Base-by-base conservation (phyloP, 2,888 invertebrate genomes). In the Ophraella communa region DNA sequence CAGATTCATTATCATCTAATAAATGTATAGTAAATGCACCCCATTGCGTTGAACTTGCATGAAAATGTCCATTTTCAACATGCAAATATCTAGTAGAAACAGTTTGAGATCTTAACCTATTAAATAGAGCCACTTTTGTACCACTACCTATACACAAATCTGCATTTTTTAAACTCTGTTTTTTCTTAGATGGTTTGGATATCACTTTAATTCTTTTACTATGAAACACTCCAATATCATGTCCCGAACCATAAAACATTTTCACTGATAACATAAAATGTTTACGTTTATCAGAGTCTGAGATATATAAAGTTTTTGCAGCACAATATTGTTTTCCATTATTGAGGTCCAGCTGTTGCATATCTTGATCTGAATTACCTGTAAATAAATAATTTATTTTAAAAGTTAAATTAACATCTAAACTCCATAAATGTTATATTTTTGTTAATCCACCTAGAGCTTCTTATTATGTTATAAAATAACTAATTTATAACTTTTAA, bases 151-250 rank as follows among this genome's bases (percentile, higher is more conserved):
- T 99, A 84, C 99, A 99, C 77, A 98, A 88, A 83, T 99, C 99
- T 23, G 98, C 97, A 85, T 99, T 99, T 83, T 99, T 99, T 71
- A 99, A 85, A 10, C 97, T 97, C 81, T 99, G 99, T 82, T 99
- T 99, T 86, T 99, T 99, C 84, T 99, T 99, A 71, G 98, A 98
- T 58, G 99, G 99, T 82, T 99, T 99, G 65, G 98, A 98, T 82
- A 99, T 99, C 74, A 99, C 99, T 87, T 99, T 99, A 81, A 99
- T 99, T 78, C 98, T 87, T 84, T 98, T 97, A 81, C 98, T 98
- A 84, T 96, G 94, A 85, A 99, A 99, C 64, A 96, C 93, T 66
- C 99, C 99, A 78, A 99, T 96, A 82, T 99, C 98, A 82, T 98
- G 96, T 24, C 96, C 96, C 80, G 94, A 96, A 24, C 96, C 96